Evolutionary conservation across 2,113 vertebrate genomes (phyloP), one percentile per base, ranked within the genome.

Genomic region (Ciconia maguari): DNA sequence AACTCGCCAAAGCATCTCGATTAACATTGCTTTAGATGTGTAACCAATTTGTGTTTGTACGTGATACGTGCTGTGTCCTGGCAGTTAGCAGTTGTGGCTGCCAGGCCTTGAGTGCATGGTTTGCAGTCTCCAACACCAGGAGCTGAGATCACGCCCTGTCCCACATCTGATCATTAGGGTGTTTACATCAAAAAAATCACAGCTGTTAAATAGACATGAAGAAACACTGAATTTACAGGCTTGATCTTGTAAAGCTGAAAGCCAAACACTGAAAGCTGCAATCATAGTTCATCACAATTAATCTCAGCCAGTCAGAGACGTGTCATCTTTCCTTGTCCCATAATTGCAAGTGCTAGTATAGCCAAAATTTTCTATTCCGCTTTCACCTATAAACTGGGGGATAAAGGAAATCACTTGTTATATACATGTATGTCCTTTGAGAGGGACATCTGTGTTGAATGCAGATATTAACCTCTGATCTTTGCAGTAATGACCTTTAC

Each of bases 1-100:
- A 84, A 6, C 29, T 71, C 7, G 0, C 46, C 4, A 0, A 2
- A 16, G 22, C 41, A 27, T 46, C 68, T 44, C 5, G 0, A 7
- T 49, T 52, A 24, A 30, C 2, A 2, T 41, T 60, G 46, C 48
- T 91, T 81, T 71, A 68, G 78, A 9, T n/a, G n/a, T 58, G 74
- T 42, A 66, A 42, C 42, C 15, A 8, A 2, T 46, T 54, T 66
- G 71, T 58, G 6, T 65, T 15, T 49, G 77, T 34, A 25, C 5
- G 1, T n/a, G 42, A 25, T 15, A 38, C 2, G 0, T 42, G 17
- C 32, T 44, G 30, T 16, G 60, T 68, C 46, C 29, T 48, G 48
- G 29, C 34, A 71, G 29, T 36, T 36, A 74, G 58, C 2, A 3
- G 34, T 3, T 2, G 2, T 3, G 44, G 52, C 58, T 83, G 68